Conservation (phyloP, 1,140 invertebrate species). For the Drosophila nikananu region DNA sequence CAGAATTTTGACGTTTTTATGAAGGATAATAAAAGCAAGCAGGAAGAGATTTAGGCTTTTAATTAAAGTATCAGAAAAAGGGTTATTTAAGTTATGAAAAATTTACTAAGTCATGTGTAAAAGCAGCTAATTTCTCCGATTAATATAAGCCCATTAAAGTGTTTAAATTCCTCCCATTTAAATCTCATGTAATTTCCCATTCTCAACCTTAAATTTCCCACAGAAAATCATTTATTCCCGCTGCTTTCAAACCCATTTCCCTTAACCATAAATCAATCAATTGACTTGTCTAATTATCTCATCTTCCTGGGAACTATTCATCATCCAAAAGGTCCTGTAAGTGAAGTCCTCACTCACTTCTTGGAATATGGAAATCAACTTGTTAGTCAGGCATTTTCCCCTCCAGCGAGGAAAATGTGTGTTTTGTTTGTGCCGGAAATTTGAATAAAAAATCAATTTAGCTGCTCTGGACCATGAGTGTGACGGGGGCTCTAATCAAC, state of each 20-base stretch:
- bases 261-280: conserved; percentile 50
- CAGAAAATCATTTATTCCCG: neutral
- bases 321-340: conserved; percentile 27
- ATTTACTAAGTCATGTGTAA: neutral
- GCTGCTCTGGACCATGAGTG: conserved; percentile 20
- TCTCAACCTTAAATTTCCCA: neutral
- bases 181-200: neutral
- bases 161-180: neutral
- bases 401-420: conserved; percentile 34
- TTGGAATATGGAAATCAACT: conserved; percentile 60
- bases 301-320: conserved; percentile 41
- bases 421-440: conserved; percentile 41
- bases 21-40: neutral
- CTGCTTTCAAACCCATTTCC: neutral
- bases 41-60: too few relatives aligned
- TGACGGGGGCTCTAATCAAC: conserved; percentile 39
- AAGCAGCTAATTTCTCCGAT: too few relatives aligned
- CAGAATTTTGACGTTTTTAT: too few relatives aligned
- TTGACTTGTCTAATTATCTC: conserved; percentile 47
- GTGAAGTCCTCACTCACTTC: conserved; percentile 4
- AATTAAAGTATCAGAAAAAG: neutral
- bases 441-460: conserved; percentile 80
- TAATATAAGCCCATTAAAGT: neutral
- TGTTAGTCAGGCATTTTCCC: conserved; percentile 37
- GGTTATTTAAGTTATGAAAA: neutral